Conservation (phyloP, 2,113 vertebrate genomes). For the Eretmochelys imbricata region DNA sequence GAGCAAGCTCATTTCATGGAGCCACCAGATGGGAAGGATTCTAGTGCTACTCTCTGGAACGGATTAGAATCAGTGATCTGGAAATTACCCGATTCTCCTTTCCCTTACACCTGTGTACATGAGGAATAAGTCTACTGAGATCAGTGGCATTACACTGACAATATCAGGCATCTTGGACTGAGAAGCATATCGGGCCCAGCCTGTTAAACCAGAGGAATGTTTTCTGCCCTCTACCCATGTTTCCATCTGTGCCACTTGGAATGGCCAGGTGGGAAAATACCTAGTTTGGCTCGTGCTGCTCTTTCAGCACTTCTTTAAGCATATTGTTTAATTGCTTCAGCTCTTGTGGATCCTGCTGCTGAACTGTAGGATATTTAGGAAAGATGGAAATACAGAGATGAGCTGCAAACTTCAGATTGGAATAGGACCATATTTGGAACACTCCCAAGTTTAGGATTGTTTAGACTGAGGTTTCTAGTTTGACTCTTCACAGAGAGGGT, state of each 20-base stretch:
- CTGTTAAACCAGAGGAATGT: accelerated
- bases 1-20: not conserved
- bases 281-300: too few relatives aligned
- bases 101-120: not conserved
- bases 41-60: not conserved
- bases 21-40: not conserved
- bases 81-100: not conserved
- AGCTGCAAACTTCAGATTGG: not conserved
- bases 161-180: not conserved
- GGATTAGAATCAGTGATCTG: not conserved
- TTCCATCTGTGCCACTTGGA: not conserved
- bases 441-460: not conserved
- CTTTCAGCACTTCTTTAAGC: not conserved
- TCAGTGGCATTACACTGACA: not conserved
- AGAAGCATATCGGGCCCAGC: not conserved
- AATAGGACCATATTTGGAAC: not conserved
- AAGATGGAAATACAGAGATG: not conserved
- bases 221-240: not conserved
- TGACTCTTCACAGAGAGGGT: not conserved
- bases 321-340: not conserved
- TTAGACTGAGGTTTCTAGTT: not conserved
- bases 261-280: not conserved
- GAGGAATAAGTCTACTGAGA: not conserved
- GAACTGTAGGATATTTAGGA: not conserved
- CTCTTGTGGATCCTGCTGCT: not conserved